Conservation (phyloP, 2,888 invertebrate species). For the Agrotis ipsilon region DNA sequence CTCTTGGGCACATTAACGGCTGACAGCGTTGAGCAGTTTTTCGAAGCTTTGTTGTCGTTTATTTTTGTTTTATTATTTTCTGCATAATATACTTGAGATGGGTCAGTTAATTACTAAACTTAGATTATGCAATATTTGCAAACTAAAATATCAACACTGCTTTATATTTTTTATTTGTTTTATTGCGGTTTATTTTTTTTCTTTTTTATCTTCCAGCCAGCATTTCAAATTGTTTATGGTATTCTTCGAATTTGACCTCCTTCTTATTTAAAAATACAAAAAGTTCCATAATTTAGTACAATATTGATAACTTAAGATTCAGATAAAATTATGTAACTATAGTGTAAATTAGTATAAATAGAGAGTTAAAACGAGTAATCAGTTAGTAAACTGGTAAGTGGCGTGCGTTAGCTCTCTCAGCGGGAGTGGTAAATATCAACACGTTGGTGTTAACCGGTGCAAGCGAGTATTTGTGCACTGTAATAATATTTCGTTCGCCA, state of each 20-base stretch:
- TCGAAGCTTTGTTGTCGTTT: too few species aligned
- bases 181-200: conserved; percentile 8
- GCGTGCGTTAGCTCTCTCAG: conserved; percentile 61
- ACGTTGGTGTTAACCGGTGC: conserved; percentile 55
- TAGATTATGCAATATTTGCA: too few species aligned
- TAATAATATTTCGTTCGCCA: conserved; percentile 60
- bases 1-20: too few species aligned
- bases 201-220: neutral
- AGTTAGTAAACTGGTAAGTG: conserved; percentile 48
- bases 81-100: too few species aligned
- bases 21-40: too few species aligned
- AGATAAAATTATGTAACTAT: neutral
- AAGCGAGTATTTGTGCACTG: conserved; percentile 62
- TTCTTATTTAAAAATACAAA: too few species aligned
- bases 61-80: too few species aligned
- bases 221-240: conserved; percentile 3
- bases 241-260: neutral
- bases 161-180: too few species aligned
- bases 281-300: neutral
- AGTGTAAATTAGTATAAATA: conserved; percentile 17
- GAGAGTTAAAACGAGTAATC: conserved; percentile 32
- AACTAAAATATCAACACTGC: neutral
- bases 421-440: conserved; percentile 66
- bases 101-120: too few species aligned
- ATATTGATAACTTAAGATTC: neutral